A percentile compares a stretch with the other conserved stretches of the same genome.
phyloP scores from a whole-genome alignment of 2,888 invertebrate species.

The Molorchus minor region DNA sequence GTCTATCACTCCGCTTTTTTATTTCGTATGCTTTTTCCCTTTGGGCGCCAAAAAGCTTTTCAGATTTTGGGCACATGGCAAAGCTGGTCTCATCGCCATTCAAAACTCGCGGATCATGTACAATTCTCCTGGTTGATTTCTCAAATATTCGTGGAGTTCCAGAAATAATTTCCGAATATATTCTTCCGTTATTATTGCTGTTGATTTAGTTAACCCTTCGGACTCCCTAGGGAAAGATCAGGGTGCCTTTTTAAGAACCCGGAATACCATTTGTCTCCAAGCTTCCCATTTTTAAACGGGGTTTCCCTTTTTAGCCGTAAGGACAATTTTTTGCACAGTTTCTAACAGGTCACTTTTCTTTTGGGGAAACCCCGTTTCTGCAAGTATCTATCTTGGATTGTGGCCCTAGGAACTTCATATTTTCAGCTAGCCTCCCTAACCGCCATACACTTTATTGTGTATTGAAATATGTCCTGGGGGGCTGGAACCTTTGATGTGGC shows the following conservation, averaged over 20 bases:
- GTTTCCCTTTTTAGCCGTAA: conserved; percentile 12
- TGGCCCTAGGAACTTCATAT: conserved; percentile 30
- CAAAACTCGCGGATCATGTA: conserved; percentile 16
- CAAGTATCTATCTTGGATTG: conserved; percentile 25
- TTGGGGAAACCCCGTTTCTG: conserved; percentile 24
- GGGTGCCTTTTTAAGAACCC: not conserved
- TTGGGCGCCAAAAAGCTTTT: conserved; percentile 33
- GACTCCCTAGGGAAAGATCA: not conserved
- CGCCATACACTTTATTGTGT: too few species aligned
- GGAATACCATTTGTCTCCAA: not conserved
- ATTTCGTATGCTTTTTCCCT: conserved; percentile 33
- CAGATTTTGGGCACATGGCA: conserved; percentile 37
- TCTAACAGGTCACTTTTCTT: conserved; percentile 45
- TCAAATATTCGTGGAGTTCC: conserved; percentile 36
- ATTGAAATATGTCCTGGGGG: too few species aligned
- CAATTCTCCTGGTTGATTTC: conserved; percentile 28
- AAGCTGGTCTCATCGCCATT: conserved; percentile 44
- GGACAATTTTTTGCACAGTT: conserved; percentile 43
- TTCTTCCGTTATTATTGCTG: conserved; percentile 38
- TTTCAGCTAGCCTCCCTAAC: conserved; percentile 27
- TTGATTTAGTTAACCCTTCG: conserved; percentile 14
- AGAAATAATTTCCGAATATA: conserved; percentile 43
- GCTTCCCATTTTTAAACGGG: conserved; percentile 16
- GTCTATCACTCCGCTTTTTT: conserved; percentile 26
- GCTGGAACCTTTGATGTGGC: too few species aligned